A percentile compares a stretch with the other conserved stretches of the same genome.
phyloP scores from a whole-genome alignment of 2,797 vertebrate species.

The Poeciliopsis presidionis region DNA sequence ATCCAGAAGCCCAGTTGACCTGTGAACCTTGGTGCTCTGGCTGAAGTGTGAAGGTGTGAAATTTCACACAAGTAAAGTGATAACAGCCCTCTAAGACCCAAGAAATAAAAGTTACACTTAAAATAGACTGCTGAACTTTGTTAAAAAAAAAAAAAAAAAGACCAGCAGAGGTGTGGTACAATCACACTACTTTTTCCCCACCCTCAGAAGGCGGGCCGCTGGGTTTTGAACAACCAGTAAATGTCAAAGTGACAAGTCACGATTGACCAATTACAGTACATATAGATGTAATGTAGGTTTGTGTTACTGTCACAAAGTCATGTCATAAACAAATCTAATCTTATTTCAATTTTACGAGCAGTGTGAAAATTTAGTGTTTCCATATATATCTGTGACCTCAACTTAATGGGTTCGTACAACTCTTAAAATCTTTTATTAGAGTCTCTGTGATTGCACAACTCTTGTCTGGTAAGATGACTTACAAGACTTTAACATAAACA shows the following conservation, averaged over 20 bases:
- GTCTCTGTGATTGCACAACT: not conserved
- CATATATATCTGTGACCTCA: not conserved
- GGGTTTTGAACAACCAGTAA: not conserved
- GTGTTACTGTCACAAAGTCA: conserved; percentile 2
- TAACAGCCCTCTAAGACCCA: not conserved
- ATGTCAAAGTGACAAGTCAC: not conserved
- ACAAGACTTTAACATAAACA: not conserved
- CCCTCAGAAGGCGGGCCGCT: not conserved
- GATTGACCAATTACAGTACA: not conserved
- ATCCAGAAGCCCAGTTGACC: conserved; percentile 1
- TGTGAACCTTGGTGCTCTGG: not conserved
- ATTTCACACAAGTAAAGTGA: conserved; percentile 2
- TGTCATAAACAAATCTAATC: not conserved
- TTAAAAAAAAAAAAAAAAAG: no score
- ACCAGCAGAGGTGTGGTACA: no score
- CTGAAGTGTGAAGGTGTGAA: not conserved
- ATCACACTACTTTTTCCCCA: not conserved
- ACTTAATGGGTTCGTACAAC: not conserved
- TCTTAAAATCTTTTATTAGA: not conserved
- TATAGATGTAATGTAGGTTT: not conserved
- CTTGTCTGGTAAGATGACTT: not conserved
- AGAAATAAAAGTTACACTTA: not conserved
- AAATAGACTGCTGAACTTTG: not conserved
- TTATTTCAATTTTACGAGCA: not conserved
- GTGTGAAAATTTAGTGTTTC: not conserved